Evolutionary conservation across 1,140 invertebrate genomes (phyloP).

Genomic region (Drosophila pandora): DNA sequence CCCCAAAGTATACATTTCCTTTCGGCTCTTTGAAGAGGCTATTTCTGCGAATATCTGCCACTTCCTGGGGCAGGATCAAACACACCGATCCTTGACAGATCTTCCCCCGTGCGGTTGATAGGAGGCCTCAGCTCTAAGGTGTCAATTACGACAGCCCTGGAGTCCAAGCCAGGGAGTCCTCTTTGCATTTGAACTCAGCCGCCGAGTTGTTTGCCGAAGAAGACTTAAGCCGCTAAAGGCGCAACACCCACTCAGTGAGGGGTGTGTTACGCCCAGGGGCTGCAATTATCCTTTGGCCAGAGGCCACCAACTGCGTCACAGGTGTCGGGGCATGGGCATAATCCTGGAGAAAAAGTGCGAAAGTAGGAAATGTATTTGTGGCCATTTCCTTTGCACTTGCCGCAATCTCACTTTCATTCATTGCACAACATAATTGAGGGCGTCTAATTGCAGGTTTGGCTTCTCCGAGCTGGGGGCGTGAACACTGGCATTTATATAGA

Average conservation of each 20-base stretch:
- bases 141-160: slow-evolving; percentile 60
- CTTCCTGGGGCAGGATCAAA: slow-evolving; percentile 33
- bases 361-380: slow-evolving; percentile 65
- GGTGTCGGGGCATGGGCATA: slow-evolving; percentile 6
- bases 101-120: slow-evolving; percentile 41
- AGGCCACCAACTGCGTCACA: slow-evolving; percentile 50
- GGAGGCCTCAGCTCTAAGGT: slow-evolving; percentile 39
- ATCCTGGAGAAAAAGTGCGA: slow-evolving; percentile 46
- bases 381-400: slow-evolving; percentile 28
- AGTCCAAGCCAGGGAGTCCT: slow-evolving; percentile 2
- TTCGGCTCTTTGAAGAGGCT: slow-evolving; percentile 15
- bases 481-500: slow-evolving; percentile 45
- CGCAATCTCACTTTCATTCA: slow-evolving; percentile 77
- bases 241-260: slow-evolving; percentile 68
- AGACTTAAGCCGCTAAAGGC: slow-evolving; percentile 72
- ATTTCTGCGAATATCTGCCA: slow-evolving; percentile 17
- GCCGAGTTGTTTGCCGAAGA: slow-evolving; percentile 37
- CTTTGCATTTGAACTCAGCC: slow-evolving; percentile 28
- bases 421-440: slow-evolving; percentile 76
- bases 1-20: background rate
- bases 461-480: slow-evolving; percentile 28
- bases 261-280: slow-evolving; percentile 29
- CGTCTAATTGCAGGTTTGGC: slow-evolving; percentile 45
- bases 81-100: slow-evolving; percentile 35
- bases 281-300: slow-evolving; percentile 58